Percentiles rank a stretch among this genome's conserved stretches.
phyloP scores from a whole-genome alignment of 1,140 invertebrate species.

The Dolichoris vasculosae region DNA sequence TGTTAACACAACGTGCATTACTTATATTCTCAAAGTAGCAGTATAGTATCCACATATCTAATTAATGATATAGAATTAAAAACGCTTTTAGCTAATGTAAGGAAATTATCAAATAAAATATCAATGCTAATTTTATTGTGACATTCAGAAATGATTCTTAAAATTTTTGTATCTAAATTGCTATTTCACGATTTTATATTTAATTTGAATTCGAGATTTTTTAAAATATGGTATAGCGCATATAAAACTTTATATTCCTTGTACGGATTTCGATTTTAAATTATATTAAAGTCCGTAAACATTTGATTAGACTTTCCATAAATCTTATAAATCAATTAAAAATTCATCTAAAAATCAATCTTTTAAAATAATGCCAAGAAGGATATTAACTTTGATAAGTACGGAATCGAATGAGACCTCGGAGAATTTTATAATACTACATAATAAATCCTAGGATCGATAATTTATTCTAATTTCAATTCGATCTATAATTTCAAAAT shows the following conservation, averaged over 20 bases:
- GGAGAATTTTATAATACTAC: neutral
- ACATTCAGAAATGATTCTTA: neutral
- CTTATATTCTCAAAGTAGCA: too few relatives aligned
- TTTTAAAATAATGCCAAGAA: neutral
- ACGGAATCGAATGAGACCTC: neutral
- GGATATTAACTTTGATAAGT: neutral
- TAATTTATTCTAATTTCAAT: constrained; percentile 16
- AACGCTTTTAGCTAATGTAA: neutral
- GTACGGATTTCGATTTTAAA: neutral
- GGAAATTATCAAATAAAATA: neutral
- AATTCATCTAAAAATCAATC: neutral
- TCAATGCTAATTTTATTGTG: constrained; percentile 1
- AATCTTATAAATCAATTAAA: neutral
- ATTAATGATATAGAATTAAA: neutral
- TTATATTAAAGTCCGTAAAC: neutral
- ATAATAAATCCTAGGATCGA: neutral
- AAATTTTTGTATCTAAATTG: neutral
- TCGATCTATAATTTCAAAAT: neutral
- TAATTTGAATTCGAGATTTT: neutral
- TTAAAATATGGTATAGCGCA: neutral
- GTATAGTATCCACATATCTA: neutral
- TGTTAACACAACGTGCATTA: neutral
- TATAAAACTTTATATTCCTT: neutral
- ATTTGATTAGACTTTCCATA: neutral
- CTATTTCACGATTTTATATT: neutral